These are phyloP conservation scores for Conus betulinus DNA, from an alignment of 1,140 invertebrate genomes.

Conservation along the genomic window DNA sequence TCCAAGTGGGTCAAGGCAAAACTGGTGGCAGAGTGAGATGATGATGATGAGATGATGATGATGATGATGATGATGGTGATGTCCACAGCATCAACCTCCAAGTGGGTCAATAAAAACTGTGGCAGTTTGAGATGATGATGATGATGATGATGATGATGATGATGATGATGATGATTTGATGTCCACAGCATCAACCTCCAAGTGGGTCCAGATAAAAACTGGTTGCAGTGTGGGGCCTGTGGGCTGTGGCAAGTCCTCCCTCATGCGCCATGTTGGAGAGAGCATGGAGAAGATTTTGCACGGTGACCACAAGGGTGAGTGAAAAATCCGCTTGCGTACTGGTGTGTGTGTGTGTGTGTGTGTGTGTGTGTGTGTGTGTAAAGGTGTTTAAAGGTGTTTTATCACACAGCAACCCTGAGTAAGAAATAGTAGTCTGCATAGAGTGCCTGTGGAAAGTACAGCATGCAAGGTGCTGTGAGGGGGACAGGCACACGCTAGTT, in stretches of 20 bases:
- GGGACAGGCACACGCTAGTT: too few species aligned
- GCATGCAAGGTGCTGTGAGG: too few species aligned
- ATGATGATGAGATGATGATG: conserved; percentile 32
- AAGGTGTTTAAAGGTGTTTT: too few species aligned
- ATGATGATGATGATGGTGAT: conserved; percentile 33
- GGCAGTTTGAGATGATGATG: not conserved
- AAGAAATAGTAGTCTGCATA: too few species aligned
- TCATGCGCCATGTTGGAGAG: conserved; percentile 11
- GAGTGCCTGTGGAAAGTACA: too few species aligned
- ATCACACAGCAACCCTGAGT: too few species aligned
- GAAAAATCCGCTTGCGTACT: not conserved
- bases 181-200: conserved; percentile 11
- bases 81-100: conserved; percentile 58
- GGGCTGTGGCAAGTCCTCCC: conserved; percentile 14
- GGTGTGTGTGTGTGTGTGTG: too few species aligned
- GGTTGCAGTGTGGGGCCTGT: conserved; percentile 19
- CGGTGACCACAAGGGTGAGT: not conserved
- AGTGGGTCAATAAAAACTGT: conserved; percentile 51
- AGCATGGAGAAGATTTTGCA: conserved; percentile 24
- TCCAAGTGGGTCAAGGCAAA: conserved; percentile 67
- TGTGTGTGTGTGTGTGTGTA: too few species aligned
- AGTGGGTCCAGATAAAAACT: not conserved
- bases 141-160: not conserved
- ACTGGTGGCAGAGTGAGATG: too few species aligned
- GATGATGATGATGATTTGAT: not conserved